phyloP scores from a whole-genome alignment of 2,113 vertebrate genomes.

The Struthio camelus region DNA sequence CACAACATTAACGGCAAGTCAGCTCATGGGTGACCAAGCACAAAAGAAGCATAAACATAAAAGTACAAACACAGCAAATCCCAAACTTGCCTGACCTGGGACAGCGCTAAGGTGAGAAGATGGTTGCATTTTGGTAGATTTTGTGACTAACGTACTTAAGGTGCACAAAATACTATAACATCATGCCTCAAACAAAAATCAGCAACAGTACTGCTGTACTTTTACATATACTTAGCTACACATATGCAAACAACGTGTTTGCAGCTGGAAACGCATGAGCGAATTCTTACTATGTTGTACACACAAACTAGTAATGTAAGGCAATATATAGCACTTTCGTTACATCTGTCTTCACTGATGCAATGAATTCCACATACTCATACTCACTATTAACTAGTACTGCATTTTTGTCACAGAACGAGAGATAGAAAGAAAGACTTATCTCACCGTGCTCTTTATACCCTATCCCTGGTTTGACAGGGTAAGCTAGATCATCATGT shows the following conservation, averaged over 20 bases:
- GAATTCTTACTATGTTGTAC: not conserved
- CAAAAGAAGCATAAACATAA: not conserved
- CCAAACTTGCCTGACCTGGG: not conserved
- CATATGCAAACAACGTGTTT: accelerated
- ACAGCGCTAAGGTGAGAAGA: not conserved
- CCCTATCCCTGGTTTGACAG: not conserved
- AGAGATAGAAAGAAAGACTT: not conserved
- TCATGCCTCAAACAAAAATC: not conserved
- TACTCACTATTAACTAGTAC: not conserved
- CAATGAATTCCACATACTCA: not conserved
- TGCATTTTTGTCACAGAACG: not conserved
- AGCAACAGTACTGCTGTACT: not conserved
- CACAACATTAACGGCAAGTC: not conserved
- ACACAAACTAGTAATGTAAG: not conserved
- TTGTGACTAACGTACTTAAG: not conserved
- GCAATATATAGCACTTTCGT: not conserved
- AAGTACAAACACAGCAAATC: not conserved
- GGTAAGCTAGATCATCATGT: not conserved
- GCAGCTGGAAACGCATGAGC: not conserved
- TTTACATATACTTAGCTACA: not conserved
- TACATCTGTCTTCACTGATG: not conserved
- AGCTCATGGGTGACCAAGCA: not conserved
- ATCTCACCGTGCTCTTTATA: not conserved
- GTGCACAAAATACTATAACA: not conserved
- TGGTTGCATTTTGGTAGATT: not conserved